Conservation (phyloP, 2,113 vertebrate genomes). For the Poeciliopsis retropinna region DNA sequence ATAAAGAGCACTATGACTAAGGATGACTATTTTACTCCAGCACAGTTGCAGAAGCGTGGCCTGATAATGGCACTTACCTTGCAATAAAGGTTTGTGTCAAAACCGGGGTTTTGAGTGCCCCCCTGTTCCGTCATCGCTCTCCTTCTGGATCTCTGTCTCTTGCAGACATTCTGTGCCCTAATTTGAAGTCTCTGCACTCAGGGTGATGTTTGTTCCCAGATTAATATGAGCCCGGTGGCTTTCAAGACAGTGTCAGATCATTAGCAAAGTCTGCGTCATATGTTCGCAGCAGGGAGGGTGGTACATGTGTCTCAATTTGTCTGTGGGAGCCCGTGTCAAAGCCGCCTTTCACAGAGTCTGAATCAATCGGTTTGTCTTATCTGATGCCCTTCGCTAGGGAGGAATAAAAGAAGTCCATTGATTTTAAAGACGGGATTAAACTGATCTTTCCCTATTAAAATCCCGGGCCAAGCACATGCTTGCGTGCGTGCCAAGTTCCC, state of each 20-base stretch:
- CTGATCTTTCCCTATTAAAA: constrained; percentile 24
- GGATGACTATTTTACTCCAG: constrained; percentile 37
- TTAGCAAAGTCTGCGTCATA: constrained; percentile 59
- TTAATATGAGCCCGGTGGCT: constrained; percentile 57
- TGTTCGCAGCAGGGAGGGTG: constrained; percentile 59
- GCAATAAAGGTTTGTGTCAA: constrained; percentile 6
- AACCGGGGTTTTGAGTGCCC: constrained; percentile 10
- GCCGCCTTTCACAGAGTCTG: constrained; percentile 39
- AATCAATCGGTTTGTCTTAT: constrained; percentile 66
- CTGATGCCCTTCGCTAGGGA: constrained; percentile 53
- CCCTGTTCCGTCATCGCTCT: not conserved
- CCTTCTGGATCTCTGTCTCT: not conserved
- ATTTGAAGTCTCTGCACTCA: constrained; percentile 50
- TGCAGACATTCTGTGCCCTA: constrained; percentile 10
- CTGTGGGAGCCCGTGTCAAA: constrained; percentile 54
- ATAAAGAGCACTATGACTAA: constrained; percentile 23
- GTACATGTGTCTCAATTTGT: constrained; percentile 67
- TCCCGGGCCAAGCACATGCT: not conserved
- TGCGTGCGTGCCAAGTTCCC: not conserved
- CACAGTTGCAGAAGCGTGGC: constrained; percentile 15
- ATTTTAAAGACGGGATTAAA: constrained; percentile 49
- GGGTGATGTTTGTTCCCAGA: constrained; percentile 65
- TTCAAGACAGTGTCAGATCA: constrained; percentile 57
- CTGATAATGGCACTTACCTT: not conserved
- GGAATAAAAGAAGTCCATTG: constrained; percentile 34